These are phyloP conservation scores for Aethes cnicana DNA, from an alignment of 2,888 invertebrate genomes.

Conservation along the genomic window DNA sequence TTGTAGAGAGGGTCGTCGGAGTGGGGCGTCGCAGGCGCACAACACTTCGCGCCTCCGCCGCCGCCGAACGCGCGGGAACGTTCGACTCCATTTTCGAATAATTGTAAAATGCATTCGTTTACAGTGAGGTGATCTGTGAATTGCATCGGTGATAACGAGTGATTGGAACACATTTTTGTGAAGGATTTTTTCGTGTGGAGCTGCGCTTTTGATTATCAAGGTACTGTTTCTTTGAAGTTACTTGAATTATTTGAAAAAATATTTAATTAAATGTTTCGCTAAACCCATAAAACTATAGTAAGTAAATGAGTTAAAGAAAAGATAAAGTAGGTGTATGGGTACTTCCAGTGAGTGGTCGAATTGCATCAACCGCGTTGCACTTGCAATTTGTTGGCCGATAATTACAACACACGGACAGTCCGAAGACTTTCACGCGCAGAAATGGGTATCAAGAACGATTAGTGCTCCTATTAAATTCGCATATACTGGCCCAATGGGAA, in stretches of 20 bases:
- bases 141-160: conserved; percentile 41
- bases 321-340: no score
- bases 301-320: no score
- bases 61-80: conserved; percentile 52
- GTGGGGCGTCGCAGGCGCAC: conserved; percentile 59
- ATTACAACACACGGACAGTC: conserved; percentile 66
- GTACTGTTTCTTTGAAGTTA: conserved; percentile 49
- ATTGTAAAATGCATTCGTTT: conserved; percentile 67
- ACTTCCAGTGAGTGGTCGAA: conserved; percentile 47
- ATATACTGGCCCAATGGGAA: conserved; percentile 14
- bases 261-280: no score
- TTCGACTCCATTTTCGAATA: conserved; percentile 51
- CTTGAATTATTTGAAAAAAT: conserved; percentile 40
- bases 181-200: conserved; percentile 58
- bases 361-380: conserved; percentile 57
- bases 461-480: conserved; percentile 4
- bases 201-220: conserved; percentile 58
- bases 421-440: conserved; percentile 53
- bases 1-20: conserved; percentile 44
- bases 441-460: conserved; percentile 26
- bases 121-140: conserved; percentile 69
- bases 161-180: conserved; percentile 46
- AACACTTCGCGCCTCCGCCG: conserved; percentile 65
- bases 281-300: no score
- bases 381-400: conserved; percentile 51